Evolutionary conservation across 2,888 invertebrate species (phyloP).

Genomic region (Argyra leucocephala): DNA sequence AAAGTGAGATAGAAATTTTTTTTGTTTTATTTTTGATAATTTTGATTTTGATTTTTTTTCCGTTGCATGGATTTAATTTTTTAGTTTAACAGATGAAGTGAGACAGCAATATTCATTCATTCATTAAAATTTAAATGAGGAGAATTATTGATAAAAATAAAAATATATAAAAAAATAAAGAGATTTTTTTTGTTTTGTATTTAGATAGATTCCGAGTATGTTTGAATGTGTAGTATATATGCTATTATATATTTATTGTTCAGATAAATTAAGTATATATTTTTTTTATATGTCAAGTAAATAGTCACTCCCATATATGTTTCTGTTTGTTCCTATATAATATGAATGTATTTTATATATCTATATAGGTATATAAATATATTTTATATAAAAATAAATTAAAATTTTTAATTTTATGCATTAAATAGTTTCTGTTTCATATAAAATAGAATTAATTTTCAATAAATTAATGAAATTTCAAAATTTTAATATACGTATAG

Average conservation of each 20-base stretch:
- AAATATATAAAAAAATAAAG: not conserved
- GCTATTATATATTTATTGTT: not conserved
- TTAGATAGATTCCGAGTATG: no score
- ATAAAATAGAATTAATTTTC: no score
- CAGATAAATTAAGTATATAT: not conserved
- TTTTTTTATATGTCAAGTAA: not conserved
- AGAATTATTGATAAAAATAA: not conserved
- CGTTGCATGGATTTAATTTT: not conserved
- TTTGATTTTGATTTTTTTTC: not conserved
- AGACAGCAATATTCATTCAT: not conserved
- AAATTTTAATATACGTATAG: no score
- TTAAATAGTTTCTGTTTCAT: no score
- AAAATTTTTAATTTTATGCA: no score
- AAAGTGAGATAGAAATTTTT: not conserved
- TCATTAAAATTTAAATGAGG: not conserved
- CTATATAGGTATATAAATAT: no score
- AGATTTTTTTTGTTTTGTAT: no score
- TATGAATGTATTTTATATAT: no score
- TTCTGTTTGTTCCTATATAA: not conserved
- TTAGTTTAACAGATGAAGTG: not conserved
- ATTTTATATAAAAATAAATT: no score
- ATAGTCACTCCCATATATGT: not conserved
- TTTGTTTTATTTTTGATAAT: not conserved
- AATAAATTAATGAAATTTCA: no score
- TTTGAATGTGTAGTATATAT: not conserved